Evolutionary conservation across 2,888 invertebrate genomes (phyloP).

Genomic region (Catocala fraxini): DNA sequence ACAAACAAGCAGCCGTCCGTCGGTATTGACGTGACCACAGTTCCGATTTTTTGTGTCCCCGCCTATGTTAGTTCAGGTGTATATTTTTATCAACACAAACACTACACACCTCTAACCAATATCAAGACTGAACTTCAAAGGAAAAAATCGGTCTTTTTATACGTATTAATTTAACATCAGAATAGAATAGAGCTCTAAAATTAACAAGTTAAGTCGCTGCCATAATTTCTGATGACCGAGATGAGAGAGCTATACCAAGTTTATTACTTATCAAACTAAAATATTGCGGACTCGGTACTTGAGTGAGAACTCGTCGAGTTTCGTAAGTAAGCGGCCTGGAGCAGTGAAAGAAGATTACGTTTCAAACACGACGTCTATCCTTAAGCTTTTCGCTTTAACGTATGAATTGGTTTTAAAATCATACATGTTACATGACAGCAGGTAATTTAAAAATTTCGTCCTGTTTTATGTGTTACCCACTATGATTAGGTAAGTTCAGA

Average conservation of each 20-base stretch:
- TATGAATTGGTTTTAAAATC: slow-evolving; percentile 64
- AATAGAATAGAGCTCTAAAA: background rate
- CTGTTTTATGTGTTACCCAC: slow-evolving; percentile 7
- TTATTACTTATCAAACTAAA: slow-evolving; percentile 22
- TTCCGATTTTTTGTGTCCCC: slow-evolving; percentile 31
- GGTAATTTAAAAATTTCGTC: slow-evolving; percentile 26
- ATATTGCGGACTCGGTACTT: slow-evolving; percentile 18
- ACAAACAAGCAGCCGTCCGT: slow-evolving; percentile 16
- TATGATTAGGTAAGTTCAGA: background rate
- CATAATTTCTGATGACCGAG: slow-evolving; percentile 23
- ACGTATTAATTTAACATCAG: too few relatives aligned
- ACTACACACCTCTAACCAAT: slow-evolving; percentile 22
- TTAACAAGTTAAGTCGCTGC: slow-evolving; percentile 27
- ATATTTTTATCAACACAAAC: slow-evolving; percentile 42
- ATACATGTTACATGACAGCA: slow-evolving; percentile 50
- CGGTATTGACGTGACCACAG: slow-evolving; percentile 32
- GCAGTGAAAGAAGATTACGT: slow-evolving; percentile 60
- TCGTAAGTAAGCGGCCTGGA: slow-evolving; percentile 42
- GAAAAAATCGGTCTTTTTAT: too few relatives aligned
- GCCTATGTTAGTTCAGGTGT: slow-evolving; percentile 16
- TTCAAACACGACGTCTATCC: slow-evolving; percentile 53
- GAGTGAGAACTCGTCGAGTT: slow-evolving; percentile 40
- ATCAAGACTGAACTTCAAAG: slow-evolving; percentile 11
- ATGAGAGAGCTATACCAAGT: slow-evolving; percentile 23
- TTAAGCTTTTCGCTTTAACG: slow-evolving; percentile 56